Evolutionary conservation across 2,888 invertebrate species (phyloP), one percentile per base, ranked within the genome.

Genomic region (Campaea margaritaria): DNA sequence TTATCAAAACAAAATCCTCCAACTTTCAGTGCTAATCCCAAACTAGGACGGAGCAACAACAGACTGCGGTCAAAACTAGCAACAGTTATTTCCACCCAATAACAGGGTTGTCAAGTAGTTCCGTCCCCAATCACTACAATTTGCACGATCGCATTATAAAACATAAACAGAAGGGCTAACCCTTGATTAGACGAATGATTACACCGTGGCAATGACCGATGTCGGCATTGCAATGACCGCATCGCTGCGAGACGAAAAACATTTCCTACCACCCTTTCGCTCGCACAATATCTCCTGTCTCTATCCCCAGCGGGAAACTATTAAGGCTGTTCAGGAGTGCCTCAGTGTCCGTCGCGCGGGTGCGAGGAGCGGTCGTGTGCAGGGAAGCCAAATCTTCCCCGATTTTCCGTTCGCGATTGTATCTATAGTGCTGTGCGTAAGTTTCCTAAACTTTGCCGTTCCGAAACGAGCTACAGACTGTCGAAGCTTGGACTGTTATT

Each of bases 171-270:
- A 73, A 69, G 66, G 67, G 64, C 53, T 68, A 65, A 59, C 63
- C 60, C 70, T 73, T 72, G 72, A 74, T 78, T 78, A 80, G 76
- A 76, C 65, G 59, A 82, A 76, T 81, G 76, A 85, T 85, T 79
- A 81, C 76, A 76, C 75, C 82, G 83, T 86, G 89, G 88, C 90
- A 91, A 88, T 90, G 89, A 90, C 91, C 91, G 89, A 85, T 85
- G 84, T 28, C 62, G 57, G 58, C 82, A 80, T 84, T 89, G 89
- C 89, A 89, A 86, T 86, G 86, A 89, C 91, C 89, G 90, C 90
- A 88, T 82, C 83, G 83, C 76, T 55, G 75, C 85, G 89, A 90
- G 90, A 89, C 89, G 89, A 79, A 80, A 81, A 81, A 83, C 70
- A 72, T 71, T 78, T 80, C 78, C 82, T 81, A 72, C 71, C 49